Evolutionary conservation across 2,888 invertebrate species (phyloP).

Genomic region (Tubulanus polymorphus): DNA sequence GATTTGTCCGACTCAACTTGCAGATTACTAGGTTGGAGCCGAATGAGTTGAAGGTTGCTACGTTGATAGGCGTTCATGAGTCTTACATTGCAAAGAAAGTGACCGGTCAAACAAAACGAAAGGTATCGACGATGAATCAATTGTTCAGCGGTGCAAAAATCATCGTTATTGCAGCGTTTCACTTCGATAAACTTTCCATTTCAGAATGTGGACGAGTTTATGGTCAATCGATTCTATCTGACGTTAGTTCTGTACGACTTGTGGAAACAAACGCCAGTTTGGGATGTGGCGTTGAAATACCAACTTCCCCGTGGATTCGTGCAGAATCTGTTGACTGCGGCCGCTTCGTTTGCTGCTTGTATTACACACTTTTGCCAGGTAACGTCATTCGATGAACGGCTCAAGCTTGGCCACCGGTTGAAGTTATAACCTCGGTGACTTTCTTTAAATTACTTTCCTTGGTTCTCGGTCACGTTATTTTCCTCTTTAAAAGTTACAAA

Average conservation of each 20-base stretch:
- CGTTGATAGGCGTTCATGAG: constrained; percentile 74
- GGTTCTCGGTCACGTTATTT: too few relatives aligned
- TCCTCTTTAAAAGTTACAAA: too few relatives aligned
- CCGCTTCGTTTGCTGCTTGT: constrained; percentile 70
- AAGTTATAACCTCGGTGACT: too few relatives aligned
- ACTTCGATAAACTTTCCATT: background rate
- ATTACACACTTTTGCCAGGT: constrained; percentile 76
- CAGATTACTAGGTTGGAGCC: constrained; percentile 65
- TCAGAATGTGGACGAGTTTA: constrained; percentile 35
- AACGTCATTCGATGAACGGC: too few relatives aligned
- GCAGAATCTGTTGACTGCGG: constrained; percentile 69
- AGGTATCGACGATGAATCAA: constrained; percentile 26
- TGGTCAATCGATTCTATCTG: constrained; percentile 77
- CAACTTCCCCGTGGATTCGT: constrained; percentile 71
- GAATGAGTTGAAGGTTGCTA: constrained; percentile 68
- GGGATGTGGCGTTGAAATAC: constrained; percentile 65
- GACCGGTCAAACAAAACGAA: constrained; percentile 61
- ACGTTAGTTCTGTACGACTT: constrained; percentile 77
- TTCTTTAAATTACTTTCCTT: too few relatives aligned
- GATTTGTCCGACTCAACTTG: too few relatives aligned
- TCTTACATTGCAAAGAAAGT: constrained; percentile 66
- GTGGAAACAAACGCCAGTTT: constrained; percentile 54
- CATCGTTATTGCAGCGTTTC: background rate
- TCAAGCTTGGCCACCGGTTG: too few relatives aligned
- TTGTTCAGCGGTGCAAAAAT: background rate